Conservation (phyloP, 2,797 vertebrate species). For the Melanogrammus aeglefinus region DNA sequence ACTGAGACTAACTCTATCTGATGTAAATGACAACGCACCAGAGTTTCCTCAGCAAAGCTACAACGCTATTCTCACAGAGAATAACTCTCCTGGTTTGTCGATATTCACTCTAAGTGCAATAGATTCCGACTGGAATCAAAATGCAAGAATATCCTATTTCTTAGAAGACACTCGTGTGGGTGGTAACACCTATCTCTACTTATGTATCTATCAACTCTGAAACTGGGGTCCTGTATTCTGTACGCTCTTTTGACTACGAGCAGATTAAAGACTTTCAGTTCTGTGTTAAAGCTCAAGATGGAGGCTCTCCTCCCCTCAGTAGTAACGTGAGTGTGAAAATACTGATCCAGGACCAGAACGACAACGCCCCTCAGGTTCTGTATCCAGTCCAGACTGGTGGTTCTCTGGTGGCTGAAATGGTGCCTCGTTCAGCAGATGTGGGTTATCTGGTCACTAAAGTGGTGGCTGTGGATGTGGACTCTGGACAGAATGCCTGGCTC, state of each 20-base stretch:
- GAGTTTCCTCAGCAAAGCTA: constrained; percentile 47
- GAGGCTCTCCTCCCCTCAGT: constrained; percentile 62
- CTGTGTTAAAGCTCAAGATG: constrained; percentile 66
- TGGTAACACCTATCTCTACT: constrained; percentile 49
- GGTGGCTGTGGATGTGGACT: constrained; percentile 61
- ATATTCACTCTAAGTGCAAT: constrained; percentile 57
- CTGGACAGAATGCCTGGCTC: constrained; percentile 61
- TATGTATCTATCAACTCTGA: constrained; percentile 68
- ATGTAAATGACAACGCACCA: constrained; percentile 72
- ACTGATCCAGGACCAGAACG: constrained; percentile 57
- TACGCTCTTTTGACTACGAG: constrained; percentile 76
- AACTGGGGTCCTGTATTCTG: constrained; percentile 62
- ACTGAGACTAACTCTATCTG: constrained; percentile 59
- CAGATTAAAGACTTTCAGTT: constrained; percentile 54
- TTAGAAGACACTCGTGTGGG: constrained; percentile 50
- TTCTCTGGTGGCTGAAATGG: constrained; percentile 57
- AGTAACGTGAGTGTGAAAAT: constrained; percentile 60
- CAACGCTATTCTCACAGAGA: constrained; percentile 39
- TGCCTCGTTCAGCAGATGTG: constrained; percentile 41
- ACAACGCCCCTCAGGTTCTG: constrained; percentile 53
- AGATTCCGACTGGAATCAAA: constrained; percentile 69
- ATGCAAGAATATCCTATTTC: constrained; percentile 64
- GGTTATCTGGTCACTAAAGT: constrained; percentile 40
- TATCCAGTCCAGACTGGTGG: constrained; percentile 40
- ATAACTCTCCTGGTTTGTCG: constrained; percentile 52